These are phyloP conservation scores for Babylonia areolata DNA, from an alignment of 1,140 invertebrate species.

Conservation along the genomic window DNA sequence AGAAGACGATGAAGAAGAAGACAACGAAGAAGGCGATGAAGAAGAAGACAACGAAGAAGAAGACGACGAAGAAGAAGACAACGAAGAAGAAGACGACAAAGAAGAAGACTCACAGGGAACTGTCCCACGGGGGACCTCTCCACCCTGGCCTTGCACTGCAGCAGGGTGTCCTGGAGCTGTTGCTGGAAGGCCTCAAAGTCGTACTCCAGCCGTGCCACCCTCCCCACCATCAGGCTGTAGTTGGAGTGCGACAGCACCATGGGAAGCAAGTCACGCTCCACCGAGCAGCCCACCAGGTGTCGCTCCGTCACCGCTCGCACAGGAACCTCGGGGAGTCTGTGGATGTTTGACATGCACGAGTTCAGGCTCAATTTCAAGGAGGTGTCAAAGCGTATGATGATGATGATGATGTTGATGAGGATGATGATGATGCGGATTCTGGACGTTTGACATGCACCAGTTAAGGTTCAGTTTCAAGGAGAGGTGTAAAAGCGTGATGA, in stretches of 20 bases:
- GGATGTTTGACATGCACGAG: too few species aligned
- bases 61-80: background rate
- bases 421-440: too few species aligned
- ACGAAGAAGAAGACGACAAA: too few species aligned
- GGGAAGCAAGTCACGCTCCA: slow-evolving; percentile 61
- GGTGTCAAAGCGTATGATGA: too few species aligned
- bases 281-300: slow-evolving; percentile 59
- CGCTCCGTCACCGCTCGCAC: slow-evolving; percentile 43
- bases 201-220: slow-evolving; percentile 53
- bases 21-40: too few species aligned
- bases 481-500: too few species aligned
- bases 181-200: slow-evolving; percentile 57
- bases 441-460: too few species aligned
- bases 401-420: too few species aligned
- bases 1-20: too few species aligned
- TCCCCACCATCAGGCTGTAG: slow-evolving; percentile 59
- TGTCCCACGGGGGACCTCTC: background rate
- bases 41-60: too few species aligned
- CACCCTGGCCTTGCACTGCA: slow-evolving; percentile 52
- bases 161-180: slow-evolving; percentile 51
- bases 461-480: too few species aligned
- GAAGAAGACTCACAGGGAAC: slow-evolving; percentile 28
- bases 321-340: slow-evolving; percentile 43
- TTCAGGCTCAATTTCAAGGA: too few species aligned
- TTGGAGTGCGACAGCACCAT: slow-evolving; percentile 62